Percentiles rank a stretch among this genome's conserved stretches.
Evolutionary conservation across 2,797 vertebrate species (phyloP).

Genomic region (Garrulus glandarius): DNA sequence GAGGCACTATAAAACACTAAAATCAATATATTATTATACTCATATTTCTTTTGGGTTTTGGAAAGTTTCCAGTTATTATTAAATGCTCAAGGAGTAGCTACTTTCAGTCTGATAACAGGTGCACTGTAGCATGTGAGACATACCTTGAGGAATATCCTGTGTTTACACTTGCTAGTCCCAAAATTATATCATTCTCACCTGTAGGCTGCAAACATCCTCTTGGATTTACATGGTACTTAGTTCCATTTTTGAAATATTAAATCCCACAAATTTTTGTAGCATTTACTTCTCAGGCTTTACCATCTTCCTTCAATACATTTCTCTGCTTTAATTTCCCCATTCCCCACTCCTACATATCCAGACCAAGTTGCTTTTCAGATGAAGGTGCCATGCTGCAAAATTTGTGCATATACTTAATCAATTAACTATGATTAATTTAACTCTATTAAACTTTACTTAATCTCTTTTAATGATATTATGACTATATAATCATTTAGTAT

Average conservation of each 20-base stretch:
- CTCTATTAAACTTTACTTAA: neutral
- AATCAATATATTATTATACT: neutral
- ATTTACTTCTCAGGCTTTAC: neutral
- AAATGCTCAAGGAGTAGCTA: neutral
- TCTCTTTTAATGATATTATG: neutral
- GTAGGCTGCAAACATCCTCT: neutral
- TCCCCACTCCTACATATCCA: neutral
- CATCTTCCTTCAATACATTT: neutral
- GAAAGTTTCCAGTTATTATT: neutral
- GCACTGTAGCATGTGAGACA: neutral
- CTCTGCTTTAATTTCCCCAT: neutral
- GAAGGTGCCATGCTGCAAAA: neutral
- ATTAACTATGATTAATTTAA: neutral
- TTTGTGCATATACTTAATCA: neutral
- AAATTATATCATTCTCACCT: neutral
- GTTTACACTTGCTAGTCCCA: neutral
- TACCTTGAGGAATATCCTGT: neutral
- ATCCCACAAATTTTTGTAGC: neutral
- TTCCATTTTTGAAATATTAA: neutral
- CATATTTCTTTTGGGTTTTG: neutral
- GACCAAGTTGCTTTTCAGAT: neutral
- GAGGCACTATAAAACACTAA: neutral
- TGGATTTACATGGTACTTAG: neutral
- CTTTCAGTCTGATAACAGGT: neutral
- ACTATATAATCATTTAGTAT: neutral